Conservation (phyloP, 2,888 invertebrate genomes). For the Cataglyphis altisquamis region DNA sequence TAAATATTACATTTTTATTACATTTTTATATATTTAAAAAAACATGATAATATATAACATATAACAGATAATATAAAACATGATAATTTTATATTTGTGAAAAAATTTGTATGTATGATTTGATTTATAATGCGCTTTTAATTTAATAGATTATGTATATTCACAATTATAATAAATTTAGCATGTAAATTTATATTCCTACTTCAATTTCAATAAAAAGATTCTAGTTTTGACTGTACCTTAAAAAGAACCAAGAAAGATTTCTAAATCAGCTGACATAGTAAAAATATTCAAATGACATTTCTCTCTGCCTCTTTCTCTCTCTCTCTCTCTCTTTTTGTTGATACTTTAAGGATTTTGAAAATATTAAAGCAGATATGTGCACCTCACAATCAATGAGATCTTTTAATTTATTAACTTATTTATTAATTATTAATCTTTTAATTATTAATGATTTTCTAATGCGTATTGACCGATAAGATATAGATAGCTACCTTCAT, state of each 20-base stretch:
- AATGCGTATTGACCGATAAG: constrained; percentile 62
- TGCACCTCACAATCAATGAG: background rate
- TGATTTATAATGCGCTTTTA: background rate
- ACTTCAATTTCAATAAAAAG: background rate
- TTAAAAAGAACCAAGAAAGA: background rate
- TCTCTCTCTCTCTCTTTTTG: no score
- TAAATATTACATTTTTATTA: background rate
- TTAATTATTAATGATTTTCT: background rate
- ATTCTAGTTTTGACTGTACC: background rate
- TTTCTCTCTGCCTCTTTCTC: no score
- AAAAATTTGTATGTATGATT: background rate
- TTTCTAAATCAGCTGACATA: background rate
- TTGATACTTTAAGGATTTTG: background rate
- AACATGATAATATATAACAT: no score
- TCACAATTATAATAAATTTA: background rate
- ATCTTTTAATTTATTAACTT: constrained; percentile 9
- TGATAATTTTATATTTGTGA: no score
- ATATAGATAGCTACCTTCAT: constrained; percentile 63
- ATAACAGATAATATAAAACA: no score
- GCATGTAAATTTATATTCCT: background rate
- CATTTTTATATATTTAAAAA: background rate
- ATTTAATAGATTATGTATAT: background rate
- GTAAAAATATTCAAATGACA: background rate
- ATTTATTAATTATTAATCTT: no score
- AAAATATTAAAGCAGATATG: constrained; percentile 18